phyloP scores from a whole-genome alignment of 2,113 vertebrate species.

The Bucco capensis region DNA sequence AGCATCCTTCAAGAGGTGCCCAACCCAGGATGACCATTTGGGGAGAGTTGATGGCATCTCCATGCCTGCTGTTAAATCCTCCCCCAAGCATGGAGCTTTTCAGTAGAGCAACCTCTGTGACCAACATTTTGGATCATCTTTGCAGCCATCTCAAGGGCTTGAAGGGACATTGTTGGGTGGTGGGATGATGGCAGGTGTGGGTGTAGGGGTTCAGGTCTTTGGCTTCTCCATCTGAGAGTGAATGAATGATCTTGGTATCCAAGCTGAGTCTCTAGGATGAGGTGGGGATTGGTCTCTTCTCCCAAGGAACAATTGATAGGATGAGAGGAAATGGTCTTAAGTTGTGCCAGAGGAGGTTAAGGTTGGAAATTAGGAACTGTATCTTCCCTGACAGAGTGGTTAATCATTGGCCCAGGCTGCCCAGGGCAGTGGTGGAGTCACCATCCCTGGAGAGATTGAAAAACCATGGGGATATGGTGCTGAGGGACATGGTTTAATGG shows the following conservation, averaged over 20 bases:
- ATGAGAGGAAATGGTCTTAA: no score
- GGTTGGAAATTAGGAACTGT: no score
- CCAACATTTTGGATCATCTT: fast-evolving
- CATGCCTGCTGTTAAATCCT: not conserved
- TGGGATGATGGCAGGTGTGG: not conserved
- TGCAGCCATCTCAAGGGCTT: not conserved
- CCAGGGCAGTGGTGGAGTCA: no score
- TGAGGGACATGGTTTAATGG: no score
- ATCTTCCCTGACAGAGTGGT: no score
- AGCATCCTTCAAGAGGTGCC: not conserved
- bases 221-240: fast-evolving
- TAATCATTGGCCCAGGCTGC: no score
- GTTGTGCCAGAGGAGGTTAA: no score
- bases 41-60: not conserved
- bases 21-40: not conserved
- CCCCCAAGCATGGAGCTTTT: not conserved
- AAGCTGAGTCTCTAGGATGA: not conserved
- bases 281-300: no score
- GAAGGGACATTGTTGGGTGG: not conserved
- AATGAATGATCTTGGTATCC: not conserved
- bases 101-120: not conserved
- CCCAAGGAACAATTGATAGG: no score
- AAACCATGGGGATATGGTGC: no score
- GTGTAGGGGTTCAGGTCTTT: not conserved
- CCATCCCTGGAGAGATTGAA: no score